Conservation (phyloP, 2,888 invertebrate species). For the Heliconius ismenius region DNA sequence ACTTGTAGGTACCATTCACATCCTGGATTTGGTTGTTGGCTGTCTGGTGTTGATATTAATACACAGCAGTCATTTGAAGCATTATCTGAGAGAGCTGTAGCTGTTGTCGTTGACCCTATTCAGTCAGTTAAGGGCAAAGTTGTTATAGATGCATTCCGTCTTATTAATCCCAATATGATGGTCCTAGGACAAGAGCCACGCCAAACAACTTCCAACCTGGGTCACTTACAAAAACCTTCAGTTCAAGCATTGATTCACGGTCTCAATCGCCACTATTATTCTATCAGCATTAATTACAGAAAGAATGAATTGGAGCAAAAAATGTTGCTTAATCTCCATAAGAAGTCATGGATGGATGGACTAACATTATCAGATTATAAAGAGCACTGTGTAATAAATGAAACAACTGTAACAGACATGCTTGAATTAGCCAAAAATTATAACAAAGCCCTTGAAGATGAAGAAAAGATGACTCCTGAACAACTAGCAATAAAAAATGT, state of each 20-base stretch:
- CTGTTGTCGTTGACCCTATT: slow-evolving; percentile 99
- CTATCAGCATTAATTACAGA: slow-evolving; percentile 99
- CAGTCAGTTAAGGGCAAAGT: slow-evolving; percentile 99
- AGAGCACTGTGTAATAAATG: slow-evolving; percentile 96
- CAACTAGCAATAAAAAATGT: slow-evolving; percentile 99
- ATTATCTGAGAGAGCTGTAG: slow-evolving; percentile 97
- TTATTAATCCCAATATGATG: slow-evolving; percentile 99
- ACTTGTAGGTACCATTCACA: slow-evolving; percentile 94
- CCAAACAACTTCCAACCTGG: slow-evolving; percentile 99
- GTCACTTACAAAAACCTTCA: slow-evolving; percentile 98
- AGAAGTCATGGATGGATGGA: slow-evolving; percentile 99
- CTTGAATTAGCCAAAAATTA: slow-evolving; percentile 98
- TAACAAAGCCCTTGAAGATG: slow-evolving; percentile 98
- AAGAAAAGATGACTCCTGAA: slow-evolving; percentile 99
- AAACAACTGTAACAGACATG: slow-evolving; percentile 97
- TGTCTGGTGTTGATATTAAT: slow-evolving; percentile 99
- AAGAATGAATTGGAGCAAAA: slow-evolving; percentile 99
- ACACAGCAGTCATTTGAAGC: slow-evolving; percentile 99
- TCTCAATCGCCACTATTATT: slow-evolving; percentile 98
- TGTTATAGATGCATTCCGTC: slow-evolving; percentile 99
- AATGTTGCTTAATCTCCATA: slow-evolving; percentile 98
- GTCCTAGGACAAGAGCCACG: slow-evolving; percentile 98
- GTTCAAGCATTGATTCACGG: slow-evolving; percentile 99
- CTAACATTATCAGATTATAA: slow-evolving; percentile 94
- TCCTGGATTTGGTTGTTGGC: slow-evolving; percentile 99